These are phyloP conservation scores for Anguilla marmorata DNA, from an alignment of 2,797 vertebrate genomes.

Conservation along the genomic window DNA sequence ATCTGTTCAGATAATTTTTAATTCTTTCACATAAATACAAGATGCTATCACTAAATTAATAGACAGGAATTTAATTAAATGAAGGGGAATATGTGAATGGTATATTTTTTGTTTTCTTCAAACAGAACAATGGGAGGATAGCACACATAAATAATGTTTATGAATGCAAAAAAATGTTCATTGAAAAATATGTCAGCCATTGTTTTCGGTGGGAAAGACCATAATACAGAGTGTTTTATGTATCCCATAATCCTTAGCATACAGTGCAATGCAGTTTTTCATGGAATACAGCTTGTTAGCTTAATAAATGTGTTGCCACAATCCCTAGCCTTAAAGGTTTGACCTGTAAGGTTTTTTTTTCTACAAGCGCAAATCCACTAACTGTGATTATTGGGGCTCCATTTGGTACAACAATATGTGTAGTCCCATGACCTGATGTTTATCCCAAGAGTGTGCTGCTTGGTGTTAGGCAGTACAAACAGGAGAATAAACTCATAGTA, in stretches of 20 bases:
- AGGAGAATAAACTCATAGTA: neutral
- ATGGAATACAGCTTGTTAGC: conserved; percentile 4
- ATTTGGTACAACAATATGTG: neutral
- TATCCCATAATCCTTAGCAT: neutral
- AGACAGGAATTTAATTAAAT: neutral
- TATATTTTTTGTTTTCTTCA: neutral
- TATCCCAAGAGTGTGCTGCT: neutral
- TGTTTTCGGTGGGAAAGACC: conserved; percentile 5
- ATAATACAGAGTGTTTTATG: neutral
- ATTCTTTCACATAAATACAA: neutral
- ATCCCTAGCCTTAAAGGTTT: neutral
- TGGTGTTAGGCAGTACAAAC: neutral
- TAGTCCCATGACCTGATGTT: neutral
- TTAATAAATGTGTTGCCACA: neutral
- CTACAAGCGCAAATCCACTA: neutral
- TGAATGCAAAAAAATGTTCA: neutral
- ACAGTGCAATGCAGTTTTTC: neutral
- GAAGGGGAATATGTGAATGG: neutral
- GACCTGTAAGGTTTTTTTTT: neutral
- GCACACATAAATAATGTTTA: neutral
- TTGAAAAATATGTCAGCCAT: neutral
- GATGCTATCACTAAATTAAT: neutral
- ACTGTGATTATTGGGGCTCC: neutral
- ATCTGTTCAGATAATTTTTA: conserved; percentile 56
- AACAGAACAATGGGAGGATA: neutral